Conservation (phyloP, 2,797 vertebrate genomes). For the Schizothorax lantsangensis region DNA sequence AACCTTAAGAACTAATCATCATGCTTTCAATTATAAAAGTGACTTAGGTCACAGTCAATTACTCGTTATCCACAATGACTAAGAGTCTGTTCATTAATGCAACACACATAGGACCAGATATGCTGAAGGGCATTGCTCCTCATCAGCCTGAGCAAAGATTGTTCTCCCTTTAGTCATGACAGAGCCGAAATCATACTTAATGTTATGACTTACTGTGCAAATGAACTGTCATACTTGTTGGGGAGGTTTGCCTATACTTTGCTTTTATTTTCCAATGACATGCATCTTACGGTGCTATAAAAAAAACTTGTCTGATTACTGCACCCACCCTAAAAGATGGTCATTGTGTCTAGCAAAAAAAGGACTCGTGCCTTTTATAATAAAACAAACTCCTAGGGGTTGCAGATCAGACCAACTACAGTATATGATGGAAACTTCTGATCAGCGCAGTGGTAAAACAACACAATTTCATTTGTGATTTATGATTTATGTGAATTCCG, state of each 20-base stretch:
- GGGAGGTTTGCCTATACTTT: not conserved
- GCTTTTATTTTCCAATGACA: not conserved
- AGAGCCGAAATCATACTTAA: not conserved
- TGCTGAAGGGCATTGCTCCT: conserved; percentile 55
- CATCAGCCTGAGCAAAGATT: not conserved
- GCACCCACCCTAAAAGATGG: not conserved
- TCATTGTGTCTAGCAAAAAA: not conserved
- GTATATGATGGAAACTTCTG: not conserved
- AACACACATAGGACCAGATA: conserved; percentile 21
- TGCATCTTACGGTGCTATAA: not conserved
- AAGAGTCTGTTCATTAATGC: conserved; percentile 30
- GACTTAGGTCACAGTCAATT: conserved; percentile 30
- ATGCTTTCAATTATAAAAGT: conserved; percentile 49
- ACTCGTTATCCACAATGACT: conserved; percentile 23
- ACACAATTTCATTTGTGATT: not conserved
- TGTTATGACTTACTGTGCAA: not conserved
- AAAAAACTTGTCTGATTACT: not conserved
- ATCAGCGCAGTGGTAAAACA: not conserved
- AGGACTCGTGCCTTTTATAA: not conserved
- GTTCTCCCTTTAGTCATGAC: not conserved
- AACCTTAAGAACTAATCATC: not conserved
- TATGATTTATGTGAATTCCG: not conserved
- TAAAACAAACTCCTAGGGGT: not conserved
- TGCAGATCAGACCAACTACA: not conserved
- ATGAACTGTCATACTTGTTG: not conserved